phyloP scores from a whole-genome alignment of 2,797 vertebrate genomes.

The Pangasius djambal region DNA sequence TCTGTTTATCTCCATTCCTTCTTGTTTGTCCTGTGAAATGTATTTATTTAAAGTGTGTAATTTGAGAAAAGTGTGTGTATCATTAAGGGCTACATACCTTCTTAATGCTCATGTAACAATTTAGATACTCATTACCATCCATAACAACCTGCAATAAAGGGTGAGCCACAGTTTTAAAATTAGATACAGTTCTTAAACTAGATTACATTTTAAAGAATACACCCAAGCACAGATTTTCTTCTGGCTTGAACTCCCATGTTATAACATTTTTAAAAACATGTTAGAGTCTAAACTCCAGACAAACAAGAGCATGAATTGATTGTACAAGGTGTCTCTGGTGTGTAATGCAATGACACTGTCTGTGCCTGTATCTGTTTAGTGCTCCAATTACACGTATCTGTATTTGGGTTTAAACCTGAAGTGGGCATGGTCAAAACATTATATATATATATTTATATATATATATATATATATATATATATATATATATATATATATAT shows the following conservation, averaged over 20 bases:
- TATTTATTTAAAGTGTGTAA: conserved; percentile 21
- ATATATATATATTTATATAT: too few species aligned
- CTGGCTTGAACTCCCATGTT: conserved; percentile 21
- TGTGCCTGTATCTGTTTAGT: background rate
- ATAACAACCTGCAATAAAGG: conserved; percentile 26
- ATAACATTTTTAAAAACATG: conserved; percentile 2
- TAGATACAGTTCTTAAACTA: conserved; percentile 18
- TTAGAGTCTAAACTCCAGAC: background rate
- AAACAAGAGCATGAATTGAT: background rate
- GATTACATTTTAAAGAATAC: conserved; percentile 4
- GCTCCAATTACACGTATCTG: background rate
- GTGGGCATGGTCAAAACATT: background rate
- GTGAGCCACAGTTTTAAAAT: conserved; percentile 13
- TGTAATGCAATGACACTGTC: too few species aligned
- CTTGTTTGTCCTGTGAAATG: conserved; percentile 3
- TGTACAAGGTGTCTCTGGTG: background rate
- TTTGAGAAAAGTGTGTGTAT: conserved; percentile 10
- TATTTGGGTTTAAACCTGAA: background rate
- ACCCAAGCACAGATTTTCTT: background rate
- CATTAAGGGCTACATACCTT: conserved; percentile 19
- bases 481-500: too few species aligned
- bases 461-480: too few species aligned
- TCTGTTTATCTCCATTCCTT: background rate
- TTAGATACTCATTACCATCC: conserved; percentile 29
- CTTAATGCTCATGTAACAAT: conserved; percentile 22